Conservation (phyloP, 1,140 invertebrate species). For the Pseudomyrmex flavicornis region DNA sequence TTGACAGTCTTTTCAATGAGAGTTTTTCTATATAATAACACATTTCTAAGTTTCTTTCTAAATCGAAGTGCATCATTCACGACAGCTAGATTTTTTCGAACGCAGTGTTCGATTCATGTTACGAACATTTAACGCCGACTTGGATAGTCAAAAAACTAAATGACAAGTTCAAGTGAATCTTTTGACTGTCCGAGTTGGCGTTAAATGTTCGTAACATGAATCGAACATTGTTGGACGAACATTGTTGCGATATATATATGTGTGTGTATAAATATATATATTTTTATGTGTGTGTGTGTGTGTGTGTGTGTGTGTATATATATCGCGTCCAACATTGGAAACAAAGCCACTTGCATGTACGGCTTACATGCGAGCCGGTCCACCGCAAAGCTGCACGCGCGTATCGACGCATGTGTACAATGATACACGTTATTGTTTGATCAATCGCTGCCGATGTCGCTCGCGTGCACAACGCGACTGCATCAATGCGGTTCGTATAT, state of each 20-base stretch:
- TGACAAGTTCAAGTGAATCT: neutral
- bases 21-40: neutral
- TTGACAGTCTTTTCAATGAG: neutral
- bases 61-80: neutral
- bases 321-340: conserved; percentile 21
- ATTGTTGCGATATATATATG: too few species aligned
- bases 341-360: conserved; percentile 36
- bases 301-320: neutral
- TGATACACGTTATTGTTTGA: conserved; percentile 55
- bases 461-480: conserved; percentile 9
- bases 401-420: conserved; percentile 6
- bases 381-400: conserved; percentile 26
- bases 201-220: too few species aligned
- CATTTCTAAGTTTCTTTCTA: neutral
- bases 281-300: too few species aligned
- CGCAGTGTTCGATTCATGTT: conserved; percentile 18
- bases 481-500: conserved; percentile 22
- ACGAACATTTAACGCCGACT: conserved; percentile 17
- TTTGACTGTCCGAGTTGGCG: too few species aligned
- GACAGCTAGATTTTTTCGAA: neutral
- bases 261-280: too few species aligned
- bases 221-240: too few species aligned
- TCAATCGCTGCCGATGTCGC: conserved; percentile 9
- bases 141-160: neutral
- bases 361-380: conserved; percentile 8